phyloP scores from a whole-genome alignment of 2,113 vertebrate species.

The Albula goreensis region DNA sequence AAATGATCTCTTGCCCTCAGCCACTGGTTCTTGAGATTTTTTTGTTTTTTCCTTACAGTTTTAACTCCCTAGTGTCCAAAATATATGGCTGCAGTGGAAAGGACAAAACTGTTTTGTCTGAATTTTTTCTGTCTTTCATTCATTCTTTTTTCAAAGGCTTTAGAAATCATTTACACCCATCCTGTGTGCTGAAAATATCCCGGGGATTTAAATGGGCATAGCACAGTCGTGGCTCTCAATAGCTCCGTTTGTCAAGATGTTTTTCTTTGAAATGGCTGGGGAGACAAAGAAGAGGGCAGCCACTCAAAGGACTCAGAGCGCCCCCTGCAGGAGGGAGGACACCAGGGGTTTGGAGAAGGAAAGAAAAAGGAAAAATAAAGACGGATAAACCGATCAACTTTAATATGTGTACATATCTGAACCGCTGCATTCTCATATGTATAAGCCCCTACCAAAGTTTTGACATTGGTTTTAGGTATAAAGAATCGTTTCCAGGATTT shows the following conservation, averaged over 20 bases:
- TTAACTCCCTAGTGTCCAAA: constrained; percentile 46
- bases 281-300: not conserved
- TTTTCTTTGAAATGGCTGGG: not conserved
- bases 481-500: no score
- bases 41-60: constrained; percentile 33
- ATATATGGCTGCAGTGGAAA: constrained; percentile 31
- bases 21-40: constrained; percentile 13
- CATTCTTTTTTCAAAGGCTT: not conserved
- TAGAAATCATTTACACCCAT: constrained; percentile 5
- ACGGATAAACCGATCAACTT: no score
- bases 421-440: no score
- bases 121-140: not conserved
- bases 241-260: constrained; percentile 7
- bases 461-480: no score
- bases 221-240: not conserved
- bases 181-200: constrained; percentile 6
- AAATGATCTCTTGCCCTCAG: constrained; percentile 58
- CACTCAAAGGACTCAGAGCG: not conserved
- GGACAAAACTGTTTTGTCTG: constrained; percentile 18
- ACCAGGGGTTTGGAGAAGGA: not conserved
- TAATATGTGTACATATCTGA: no score
- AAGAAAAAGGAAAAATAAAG: not conserved
- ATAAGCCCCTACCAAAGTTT: no score
- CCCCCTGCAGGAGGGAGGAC: not conserved
- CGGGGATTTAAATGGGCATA: not conserved